A percentile compares a stretch with the other conserved stretches of the same genome.
phyloP scores from a whole-genome alignment of 2,113 vertebrate species.

The Saguinus midas region DNA sequence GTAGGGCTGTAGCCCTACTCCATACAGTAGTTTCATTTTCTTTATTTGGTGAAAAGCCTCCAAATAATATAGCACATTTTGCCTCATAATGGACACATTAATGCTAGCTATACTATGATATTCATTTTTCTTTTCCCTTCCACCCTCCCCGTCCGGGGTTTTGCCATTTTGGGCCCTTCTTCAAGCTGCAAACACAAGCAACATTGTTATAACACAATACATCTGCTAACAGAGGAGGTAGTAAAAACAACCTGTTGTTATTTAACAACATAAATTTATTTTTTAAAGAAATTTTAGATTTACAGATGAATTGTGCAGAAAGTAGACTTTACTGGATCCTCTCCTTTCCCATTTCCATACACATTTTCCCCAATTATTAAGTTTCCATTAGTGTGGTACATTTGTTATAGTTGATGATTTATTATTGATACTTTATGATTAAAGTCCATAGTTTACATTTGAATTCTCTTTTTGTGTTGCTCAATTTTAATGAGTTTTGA shows the following conservation, averaged over 20 bases:
- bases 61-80: neutral
- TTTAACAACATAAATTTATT: neutral
- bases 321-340: neutral
- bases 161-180: neutral
- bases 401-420: neutral
- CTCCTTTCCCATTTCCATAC: accelerated
- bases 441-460: neutral
- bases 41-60: neutral
- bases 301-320: neutral
- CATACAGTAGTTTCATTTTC: no score
- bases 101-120: neutral
- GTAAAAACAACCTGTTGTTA: neutral
- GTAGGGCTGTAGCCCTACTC: neutral
- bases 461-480: neutral
- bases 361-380: neutral
- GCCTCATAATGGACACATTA: neutral
- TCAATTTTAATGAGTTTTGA: neutral
- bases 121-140: neutral
- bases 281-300: neutral
- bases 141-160: neutral
- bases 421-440: neutral
- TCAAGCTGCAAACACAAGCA: neutral
- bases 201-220: neutral
- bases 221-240: neutral
- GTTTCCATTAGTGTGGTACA: neutral